A percentile compares a stretch with the other conserved stretches of the same genome.
Evolutionary conservation across 2,797 vertebrate species (phyloP).

Genomic region (Nannoperca australis): DNA sequence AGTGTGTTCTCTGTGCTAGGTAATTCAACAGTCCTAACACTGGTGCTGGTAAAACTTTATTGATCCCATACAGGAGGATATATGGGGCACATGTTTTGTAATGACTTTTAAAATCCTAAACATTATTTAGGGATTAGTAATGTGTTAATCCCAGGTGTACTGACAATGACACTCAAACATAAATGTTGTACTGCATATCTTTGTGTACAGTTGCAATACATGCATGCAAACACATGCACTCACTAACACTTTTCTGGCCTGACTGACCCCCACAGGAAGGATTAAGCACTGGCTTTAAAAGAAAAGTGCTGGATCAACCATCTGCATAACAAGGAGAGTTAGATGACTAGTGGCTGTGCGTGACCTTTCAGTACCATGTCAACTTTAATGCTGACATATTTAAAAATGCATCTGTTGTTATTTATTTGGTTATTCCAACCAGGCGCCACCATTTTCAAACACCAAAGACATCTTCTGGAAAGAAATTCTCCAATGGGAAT

Average conservation of each 20-base stretch:
- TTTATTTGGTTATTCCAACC: background rate
- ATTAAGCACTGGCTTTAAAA: background rate
- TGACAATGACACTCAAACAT: background rate
- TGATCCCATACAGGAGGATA: conserved; percentile 37
- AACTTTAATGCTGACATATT: background rate
- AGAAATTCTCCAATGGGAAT: background rate
- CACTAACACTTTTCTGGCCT: background rate
- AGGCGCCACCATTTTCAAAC: background rate
- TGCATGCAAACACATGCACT: conserved; percentile 1
- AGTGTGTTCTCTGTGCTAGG: background rate
- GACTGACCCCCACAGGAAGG: background rate
- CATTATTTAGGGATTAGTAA: conserved; percentile 31
- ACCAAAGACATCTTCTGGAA: background rate
- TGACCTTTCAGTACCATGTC: background rate
- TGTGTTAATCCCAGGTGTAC: conserved; percentile 5
- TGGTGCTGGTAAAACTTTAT: conserved; percentile 39
- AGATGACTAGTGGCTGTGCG: background rate
- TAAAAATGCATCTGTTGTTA: background rate
- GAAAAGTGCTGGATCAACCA: background rate
- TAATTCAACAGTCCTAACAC: conserved; percentile 19
- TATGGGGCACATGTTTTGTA: conserved; percentile 9
- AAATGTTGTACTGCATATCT: background rate
- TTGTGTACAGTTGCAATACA: conserved; percentile 16
- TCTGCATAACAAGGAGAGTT: conserved; percentile 4
- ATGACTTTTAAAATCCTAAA: conserved; percentile 39